Evolutionary conservation across 2,113 vertebrate genomes (phyloP).

Genomic region (Lontra canadensis): DNA sequence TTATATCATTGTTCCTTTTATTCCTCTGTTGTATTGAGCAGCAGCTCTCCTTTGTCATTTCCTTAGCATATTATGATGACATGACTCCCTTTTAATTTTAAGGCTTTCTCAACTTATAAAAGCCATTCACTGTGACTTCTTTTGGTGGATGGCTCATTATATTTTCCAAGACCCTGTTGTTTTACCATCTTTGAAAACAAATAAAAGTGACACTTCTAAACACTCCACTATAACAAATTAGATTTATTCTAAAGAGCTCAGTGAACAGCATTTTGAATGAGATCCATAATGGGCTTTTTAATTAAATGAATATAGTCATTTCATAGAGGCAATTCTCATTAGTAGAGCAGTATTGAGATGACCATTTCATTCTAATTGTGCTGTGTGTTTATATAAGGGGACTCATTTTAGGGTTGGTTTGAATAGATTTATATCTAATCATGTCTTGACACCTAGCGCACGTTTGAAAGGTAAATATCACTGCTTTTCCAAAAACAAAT

Average conservation of each 20-base stretch:
- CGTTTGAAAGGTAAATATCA: slow-evolving; percentile 45
- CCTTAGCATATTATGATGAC: background rate
- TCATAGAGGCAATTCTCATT: slow-evolving; percentile 85
- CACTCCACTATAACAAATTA: slow-evolving; percentile 79
- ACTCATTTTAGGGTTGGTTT: slow-evolving; percentile 80
- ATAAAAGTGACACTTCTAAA: slow-evolving; percentile 71
- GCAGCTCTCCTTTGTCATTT: background rate
- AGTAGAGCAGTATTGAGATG: slow-evolving; percentile 79
- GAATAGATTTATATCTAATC: slow-evolving; percentile 78
- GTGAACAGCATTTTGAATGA: slow-evolving; percentile 80
- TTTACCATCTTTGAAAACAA: slow-evolving; percentile 77
- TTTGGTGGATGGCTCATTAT: slow-evolving; percentile 43
- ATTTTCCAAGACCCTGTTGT: slow-evolving; percentile 69
- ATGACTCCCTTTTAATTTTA: slow-evolving; percentile 5
- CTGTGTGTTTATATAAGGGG: slow-evolving; percentile 72
- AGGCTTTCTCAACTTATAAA: slow-evolving; percentile 20
- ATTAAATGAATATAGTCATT: slow-evolving; percentile 87
- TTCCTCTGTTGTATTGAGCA: background rate
- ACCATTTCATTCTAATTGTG: slow-evolving; percentile 83
- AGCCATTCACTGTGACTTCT: slow-evolving; percentile 11
- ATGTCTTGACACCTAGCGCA: slow-evolving; percentile 61
- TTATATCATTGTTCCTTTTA: background rate
- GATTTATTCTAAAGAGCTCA: slow-evolving; percentile 83
- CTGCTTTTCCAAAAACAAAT: slow-evolving; percentile 54
- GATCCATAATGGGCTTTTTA: slow-evolving; percentile 85